Conservation (phyloP, 2,888 invertebrate species). For the Agrotis ipsilon region DNA sequence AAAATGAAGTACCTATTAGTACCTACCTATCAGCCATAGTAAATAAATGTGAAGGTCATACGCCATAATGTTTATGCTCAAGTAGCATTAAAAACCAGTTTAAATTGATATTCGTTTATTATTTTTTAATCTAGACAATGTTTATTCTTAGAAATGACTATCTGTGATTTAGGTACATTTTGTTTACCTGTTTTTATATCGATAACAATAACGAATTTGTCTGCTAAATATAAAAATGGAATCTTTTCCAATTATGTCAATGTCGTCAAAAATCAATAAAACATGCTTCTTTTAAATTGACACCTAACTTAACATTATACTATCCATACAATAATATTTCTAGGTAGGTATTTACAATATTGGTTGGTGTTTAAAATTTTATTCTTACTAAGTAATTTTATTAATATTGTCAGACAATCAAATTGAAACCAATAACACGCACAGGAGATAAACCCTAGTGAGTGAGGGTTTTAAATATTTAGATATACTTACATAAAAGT, state of each 20-base stretch:
- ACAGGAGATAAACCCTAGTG: background rate
- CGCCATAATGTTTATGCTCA: slow-evolving; percentile 35
- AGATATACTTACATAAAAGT: slow-evolving; percentile 24
- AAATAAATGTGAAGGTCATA: slow-evolving; percentile 50
- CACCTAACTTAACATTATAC: background rate
- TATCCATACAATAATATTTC: background rate
- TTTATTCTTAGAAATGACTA: slow-evolving; percentile 58
- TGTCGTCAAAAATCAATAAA: background rate
- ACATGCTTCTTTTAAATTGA: background rate
- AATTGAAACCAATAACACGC: background rate
- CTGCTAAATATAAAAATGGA: background rate
- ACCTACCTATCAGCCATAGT: slow-evolving; percentile 24
- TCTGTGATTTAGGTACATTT: slow-evolving; percentile 15
- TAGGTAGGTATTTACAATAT: slow-evolving; percentile 1
- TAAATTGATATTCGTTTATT: slow-evolving; percentile 54
- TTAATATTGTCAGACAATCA: slow-evolving; percentile 6
- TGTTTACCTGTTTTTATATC: background rate
- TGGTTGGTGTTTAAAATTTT: background rate
- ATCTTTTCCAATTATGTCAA: background rate
- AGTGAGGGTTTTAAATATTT: slow-evolving; percentile 6
- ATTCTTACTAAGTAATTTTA: background rate
- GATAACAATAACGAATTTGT: slow-evolving; percentile 6
- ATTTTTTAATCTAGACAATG: slow-evolving; percentile 48
- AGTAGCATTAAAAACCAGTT: slow-evolving; percentile 58
- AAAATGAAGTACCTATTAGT: slow-evolving; percentile 19